Evolutionary conservation across 1,140 invertebrate species (phyloP), one percentile per base, ranked within the genome.

Genomic region (Macrotrachela quadricornifera): DNA sequence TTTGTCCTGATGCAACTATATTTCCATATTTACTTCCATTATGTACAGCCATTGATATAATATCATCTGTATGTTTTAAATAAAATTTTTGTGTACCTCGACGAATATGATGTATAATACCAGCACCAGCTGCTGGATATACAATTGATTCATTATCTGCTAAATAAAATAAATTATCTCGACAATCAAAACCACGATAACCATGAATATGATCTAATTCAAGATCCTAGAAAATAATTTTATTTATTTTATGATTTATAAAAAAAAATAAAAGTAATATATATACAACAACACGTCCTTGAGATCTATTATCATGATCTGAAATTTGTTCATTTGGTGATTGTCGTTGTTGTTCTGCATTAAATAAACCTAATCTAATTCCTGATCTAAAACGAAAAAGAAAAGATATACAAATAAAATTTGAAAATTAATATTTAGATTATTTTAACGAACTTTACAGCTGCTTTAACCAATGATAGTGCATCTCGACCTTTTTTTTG

Each of bases 21-120:
- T 62, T 64, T 47, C 63, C 65, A 54, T 62, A 67, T 54, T 68
- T 69, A 9, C 65, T 62, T 55, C 68, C 62, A 46, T 64, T 59
- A 54, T 71, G 71, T 10, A 66, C 60, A n/a, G 62, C 60, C 37
- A 71, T 59, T 51, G 65, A 68, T 30, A 71, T 65, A 51, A 71
- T 71, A 56, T 71, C 69, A 61, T 71, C 68, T 1, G 63, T 66
- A 59, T 71, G 70, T 39, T 67, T 63, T 14, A 68, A 50, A 53
- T 70, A 71, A 57, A 71, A 71, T 44, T 59, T 63, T 55, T 71
- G 70, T 30, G 53, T 57, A 16, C 67, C 69, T 70, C 57, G n/a
- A 18, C 16, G 14, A 36, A 42, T 14, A 51, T 51, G 15, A 49
- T 51, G 13, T 46, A 71, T 62, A 53, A 71, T 67, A n/a, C 68